Evolutionary conservation across 2,113 vertebrate genomes (phyloP).

Genomic region (Accipiter cooperii): DNA sequence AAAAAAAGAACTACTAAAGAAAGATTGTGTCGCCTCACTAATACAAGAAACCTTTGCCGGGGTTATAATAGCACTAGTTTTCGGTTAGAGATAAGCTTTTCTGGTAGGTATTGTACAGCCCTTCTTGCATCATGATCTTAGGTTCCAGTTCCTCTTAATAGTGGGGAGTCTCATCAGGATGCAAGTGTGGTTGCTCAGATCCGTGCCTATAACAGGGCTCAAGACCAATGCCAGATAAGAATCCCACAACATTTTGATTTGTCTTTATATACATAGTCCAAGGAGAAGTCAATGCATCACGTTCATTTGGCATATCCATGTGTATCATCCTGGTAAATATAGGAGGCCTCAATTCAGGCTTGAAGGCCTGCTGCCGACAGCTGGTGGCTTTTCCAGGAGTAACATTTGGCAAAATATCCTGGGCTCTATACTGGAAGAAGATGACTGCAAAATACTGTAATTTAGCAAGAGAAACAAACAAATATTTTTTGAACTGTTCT

Average conservation of each 20-base stretch:
- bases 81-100: neutral
- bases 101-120: neutral
- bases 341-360: neutral
- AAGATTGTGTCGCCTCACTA: neutral
- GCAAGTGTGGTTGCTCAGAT: neutral
- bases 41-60: neutral
- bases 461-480: neutral
- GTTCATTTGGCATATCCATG: neutral
- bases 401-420: neutral
- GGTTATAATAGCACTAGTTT: neutral
- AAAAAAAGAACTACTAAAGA: neutral
- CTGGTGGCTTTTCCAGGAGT: neutral
- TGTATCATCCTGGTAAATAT: neutral
- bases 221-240: neutral
- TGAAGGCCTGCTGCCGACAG: neutral
- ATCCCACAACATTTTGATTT: neutral
- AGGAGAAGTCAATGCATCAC: neutral
- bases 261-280: neutral
- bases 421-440: neutral
- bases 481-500: neutral
- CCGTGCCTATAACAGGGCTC: rapidly evolving
- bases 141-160: neutral
- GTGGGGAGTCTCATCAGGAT: neutral
- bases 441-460: neutral
- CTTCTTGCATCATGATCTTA: neutral